Percentiles rank a stretch among this genome's conserved stretches.
Conservation (phyloP, 2,113 vertebrate genomes). For the Leptobrachium leishanense region DNA sequence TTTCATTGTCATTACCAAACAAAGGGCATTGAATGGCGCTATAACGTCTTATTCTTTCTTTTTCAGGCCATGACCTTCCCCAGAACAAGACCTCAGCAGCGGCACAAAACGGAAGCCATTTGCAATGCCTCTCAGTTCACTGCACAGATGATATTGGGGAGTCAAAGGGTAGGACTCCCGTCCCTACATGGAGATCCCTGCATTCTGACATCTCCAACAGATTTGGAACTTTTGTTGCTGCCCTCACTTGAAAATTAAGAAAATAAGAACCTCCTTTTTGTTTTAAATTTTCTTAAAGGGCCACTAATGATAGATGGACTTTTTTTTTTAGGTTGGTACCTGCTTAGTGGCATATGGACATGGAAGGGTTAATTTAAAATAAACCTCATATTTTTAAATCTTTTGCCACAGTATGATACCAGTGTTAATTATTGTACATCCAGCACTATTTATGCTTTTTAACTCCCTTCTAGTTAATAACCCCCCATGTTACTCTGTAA, state of each 20-base stretch:
- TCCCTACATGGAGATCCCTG: slow-evolving; percentile 94
- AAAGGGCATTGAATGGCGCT: neutral
- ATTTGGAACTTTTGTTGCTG: slow-evolving; percentile 95
- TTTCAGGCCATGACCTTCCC: slow-evolving; percentile 85
- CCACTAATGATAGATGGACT: slow-evolving; percentile 68
- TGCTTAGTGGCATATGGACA: slow-evolving; percentile 73
- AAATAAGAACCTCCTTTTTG: slow-evolving; percentile 52
- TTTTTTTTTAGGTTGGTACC: slow-evolving; percentile 72
- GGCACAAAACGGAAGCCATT: slow-evolving; percentile 80
- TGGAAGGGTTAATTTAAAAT: slow-evolving; percentile 79
- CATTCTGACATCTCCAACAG: slow-evolving; percentile 98
- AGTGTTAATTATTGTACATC: slow-evolving; percentile 72
- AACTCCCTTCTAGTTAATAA: slow-evolving; percentile 60
- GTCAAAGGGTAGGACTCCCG: slow-evolving; percentile 85
- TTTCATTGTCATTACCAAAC: no score
- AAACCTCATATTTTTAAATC: slow-evolving; percentile 68
- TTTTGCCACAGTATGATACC: slow-evolving; percentile 71
- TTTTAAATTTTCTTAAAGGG: slow-evolving; percentile 58
- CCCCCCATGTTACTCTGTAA: slow-evolving; percentile 59
- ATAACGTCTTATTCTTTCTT: slow-evolving; percentile 41
- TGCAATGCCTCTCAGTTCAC: slow-evolving; percentile 97
- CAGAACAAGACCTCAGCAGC: slow-evolving; percentile 78
- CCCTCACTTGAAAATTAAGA: slow-evolving; percentile 83
- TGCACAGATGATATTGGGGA: slow-evolving; percentile 95
- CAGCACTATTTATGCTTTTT: slow-evolving; percentile 66